These are phyloP conservation scores for Nyleta sp. DNA, from an alignment of 2,888 invertebrate species.

Conservation along the genomic window DNA sequence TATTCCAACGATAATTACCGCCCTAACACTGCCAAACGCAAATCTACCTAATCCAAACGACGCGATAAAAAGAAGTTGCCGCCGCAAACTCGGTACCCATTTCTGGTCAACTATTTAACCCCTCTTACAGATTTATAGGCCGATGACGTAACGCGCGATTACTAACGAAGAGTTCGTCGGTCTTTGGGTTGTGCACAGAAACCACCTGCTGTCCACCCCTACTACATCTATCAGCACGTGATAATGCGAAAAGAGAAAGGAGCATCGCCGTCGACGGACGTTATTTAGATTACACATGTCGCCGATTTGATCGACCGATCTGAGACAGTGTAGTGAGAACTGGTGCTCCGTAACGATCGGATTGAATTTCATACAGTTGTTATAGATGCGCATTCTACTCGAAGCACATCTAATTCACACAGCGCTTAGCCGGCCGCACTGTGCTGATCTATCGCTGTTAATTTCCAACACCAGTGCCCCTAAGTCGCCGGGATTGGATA, in stretches of 20 bases:
- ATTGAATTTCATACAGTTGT: constrained; percentile 49
- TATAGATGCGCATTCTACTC: constrained; percentile 38
- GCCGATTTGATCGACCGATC: constrained; percentile 34
- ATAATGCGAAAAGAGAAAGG: constrained; percentile 25
- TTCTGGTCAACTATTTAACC: no score
- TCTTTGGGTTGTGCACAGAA: background rate
- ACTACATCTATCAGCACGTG: background rate
- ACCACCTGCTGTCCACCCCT: constrained; percentile 21
- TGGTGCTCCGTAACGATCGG: constrained; percentile 41
- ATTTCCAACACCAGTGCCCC: constrained; percentile 5
- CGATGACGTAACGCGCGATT: no score
- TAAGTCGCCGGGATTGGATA: background rate
- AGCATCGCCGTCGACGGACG: constrained; percentile 24
- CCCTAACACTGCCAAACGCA: no score
- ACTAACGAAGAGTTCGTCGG: background rate
- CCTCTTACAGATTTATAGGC: no score
- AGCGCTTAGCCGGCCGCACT: constrained; percentile 25
- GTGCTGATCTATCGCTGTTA: constrained; percentile 22
- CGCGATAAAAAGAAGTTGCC: no score
- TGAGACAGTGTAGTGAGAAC: constrained; percentile 53
- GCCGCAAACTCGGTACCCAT: no score
- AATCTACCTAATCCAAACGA: no score
- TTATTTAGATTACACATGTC: constrained; percentile 45
- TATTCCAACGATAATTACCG: no score
- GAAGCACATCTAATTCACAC: constrained; percentile 27